Evolutionary conservation across 2,113 vertebrate genomes (phyloP).

Genomic region (Pleuronectes platessa): DNA sequence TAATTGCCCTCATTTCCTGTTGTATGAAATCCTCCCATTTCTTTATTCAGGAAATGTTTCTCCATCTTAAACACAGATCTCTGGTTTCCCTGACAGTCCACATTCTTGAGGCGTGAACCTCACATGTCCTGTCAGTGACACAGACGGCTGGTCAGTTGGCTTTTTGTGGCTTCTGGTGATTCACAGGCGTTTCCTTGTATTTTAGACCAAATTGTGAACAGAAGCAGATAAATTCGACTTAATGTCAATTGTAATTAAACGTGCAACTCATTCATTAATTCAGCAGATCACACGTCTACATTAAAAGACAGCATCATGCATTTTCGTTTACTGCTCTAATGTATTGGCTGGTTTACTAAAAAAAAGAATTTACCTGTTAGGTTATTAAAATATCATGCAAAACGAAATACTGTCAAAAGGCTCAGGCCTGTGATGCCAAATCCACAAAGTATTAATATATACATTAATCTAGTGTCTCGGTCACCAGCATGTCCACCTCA

Average conservation of each 20-base stretch:
- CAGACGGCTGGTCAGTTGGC: neutral
- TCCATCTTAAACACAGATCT: neutral
- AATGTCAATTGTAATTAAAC: too few species aligned
- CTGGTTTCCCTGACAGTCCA: neutral
- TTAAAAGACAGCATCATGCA: too few species aligned
- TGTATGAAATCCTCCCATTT: neutral
- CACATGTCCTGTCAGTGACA: neutral
- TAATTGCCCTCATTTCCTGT: neutral
- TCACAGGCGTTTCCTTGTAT: neutral
- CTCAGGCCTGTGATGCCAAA: slow-evolving; percentile 17
- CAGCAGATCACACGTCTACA: too few species aligned
- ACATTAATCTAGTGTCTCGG: neutral
- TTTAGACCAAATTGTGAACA: neutral
- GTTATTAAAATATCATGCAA: too few species aligned
- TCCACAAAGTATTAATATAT: neutral
- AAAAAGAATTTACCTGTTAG: too few species aligned
- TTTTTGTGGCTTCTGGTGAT: neutral
- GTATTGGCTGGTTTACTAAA: too few species aligned
- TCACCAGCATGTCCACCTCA: neutral
- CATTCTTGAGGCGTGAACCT: neutral
- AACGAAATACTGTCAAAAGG: neutral
- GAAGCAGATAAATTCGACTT: too few species aligned
- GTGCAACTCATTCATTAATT: too few species aligned
- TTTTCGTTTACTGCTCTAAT: too few species aligned
- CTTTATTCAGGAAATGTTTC: neutral